Evolutionary conservation across 1,140 invertebrate species (phyloP).

Genomic region (Sinella curviseta): DNA sequence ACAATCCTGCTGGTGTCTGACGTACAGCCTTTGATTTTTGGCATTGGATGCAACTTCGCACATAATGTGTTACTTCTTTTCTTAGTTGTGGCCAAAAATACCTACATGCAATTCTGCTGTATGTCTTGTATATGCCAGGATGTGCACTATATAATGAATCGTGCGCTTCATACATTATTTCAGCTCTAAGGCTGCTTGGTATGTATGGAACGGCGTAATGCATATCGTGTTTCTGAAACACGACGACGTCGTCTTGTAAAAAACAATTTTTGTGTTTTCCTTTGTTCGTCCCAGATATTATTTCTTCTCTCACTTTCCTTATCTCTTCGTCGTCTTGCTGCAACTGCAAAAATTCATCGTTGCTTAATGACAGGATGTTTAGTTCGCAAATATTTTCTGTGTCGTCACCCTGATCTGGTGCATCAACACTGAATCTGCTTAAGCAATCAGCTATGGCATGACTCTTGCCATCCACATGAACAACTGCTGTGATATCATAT

Average conservation of each 20-base stretch:
- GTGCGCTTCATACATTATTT: constrained; percentile 32
- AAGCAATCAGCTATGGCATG: constrained; percentile 49
- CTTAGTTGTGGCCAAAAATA: constrained; percentile 52
- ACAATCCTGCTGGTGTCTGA: background rate
- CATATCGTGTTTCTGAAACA: background rate
- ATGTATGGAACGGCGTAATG: background rate
- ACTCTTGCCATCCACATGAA: constrained; percentile 46
- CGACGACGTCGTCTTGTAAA: background rate
- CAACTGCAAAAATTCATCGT: background rate
- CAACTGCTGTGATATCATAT: constrained; percentile 47
- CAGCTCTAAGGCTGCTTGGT: constrained; percentile 46
- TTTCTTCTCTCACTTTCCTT: background rate
- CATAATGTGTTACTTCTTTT: constrained; percentile 38
- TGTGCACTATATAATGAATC: constrained; percentile 25
- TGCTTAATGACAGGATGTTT: background rate
- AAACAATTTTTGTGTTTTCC: constrained; percentile 25
- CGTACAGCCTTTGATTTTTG: background rate
- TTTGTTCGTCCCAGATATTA: background rate
- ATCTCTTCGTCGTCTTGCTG: background rate
- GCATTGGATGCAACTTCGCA: constrained; percentile 30
- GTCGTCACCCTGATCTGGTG: background rate
- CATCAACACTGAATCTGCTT: constrained; percentile 6
- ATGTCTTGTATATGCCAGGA: background rate
- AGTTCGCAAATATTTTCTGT: background rate
- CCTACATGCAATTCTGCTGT: background rate